Percentiles rank a stretch among this genome's conserved stretches.
These are phyloP conservation scores for Plumapathes pennacea DNA, from an alignment of 92 coral and sea anemone genomes.

Conservation along the genomic window DNA sequence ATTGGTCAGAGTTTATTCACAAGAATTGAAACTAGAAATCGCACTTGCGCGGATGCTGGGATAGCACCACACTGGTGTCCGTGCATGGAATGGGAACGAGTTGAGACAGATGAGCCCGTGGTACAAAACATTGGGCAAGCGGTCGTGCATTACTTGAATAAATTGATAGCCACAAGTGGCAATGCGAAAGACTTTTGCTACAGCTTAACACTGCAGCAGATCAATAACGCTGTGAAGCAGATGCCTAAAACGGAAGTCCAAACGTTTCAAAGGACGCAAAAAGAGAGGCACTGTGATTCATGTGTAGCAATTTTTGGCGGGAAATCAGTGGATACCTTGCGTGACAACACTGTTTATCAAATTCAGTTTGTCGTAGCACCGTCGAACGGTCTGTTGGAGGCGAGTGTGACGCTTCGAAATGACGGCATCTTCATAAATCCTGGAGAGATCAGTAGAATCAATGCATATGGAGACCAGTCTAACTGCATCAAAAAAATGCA, in stretches of 20 bases:
- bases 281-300: slow-evolving; percentile 53
- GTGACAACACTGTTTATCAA: slow-evolving; percentile 68
- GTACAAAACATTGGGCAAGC: slow-evolving; percentile 46
- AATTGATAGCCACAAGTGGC: slow-evolving; percentile 24
- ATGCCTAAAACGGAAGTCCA: slow-evolving; percentile 76
- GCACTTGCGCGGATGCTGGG: slow-evolving; percentile 75
- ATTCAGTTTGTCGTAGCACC: slow-evolving; percentile 76
- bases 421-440: slow-evolving; percentile 1
- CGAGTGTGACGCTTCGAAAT: slow-evolving; percentile 32
- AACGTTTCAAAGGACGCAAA: slow-evolving; percentile 42
- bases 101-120: slow-evolving; percentile 41
- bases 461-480: slow-evolving; percentile 10
- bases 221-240: slow-evolving; percentile 65
- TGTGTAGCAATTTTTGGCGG: slow-evolving; percentile 53
- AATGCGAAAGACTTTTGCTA: slow-evolving; percentile 29
- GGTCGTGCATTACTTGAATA: slow-evolving; percentile 59
- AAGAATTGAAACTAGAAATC: slow-evolving; percentile 50
- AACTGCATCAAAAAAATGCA: slow-evolving; percentile 1
- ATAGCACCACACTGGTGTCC: slow-evolving; percentile 90
- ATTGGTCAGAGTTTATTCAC: slow-evolving; percentile 74
- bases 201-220: slow-evolving; percentile 36
- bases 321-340: slow-evolving; percentile 48
- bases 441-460: slow-evolving; percentile 17
- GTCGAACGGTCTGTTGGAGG: slow-evolving; percentile 71
- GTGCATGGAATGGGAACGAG: slow-evolving; percentile 75